Evolutionary conservation across 2,888 invertebrate species (phyloP).

Genomic region (Epsilonema sp.): DNA sequence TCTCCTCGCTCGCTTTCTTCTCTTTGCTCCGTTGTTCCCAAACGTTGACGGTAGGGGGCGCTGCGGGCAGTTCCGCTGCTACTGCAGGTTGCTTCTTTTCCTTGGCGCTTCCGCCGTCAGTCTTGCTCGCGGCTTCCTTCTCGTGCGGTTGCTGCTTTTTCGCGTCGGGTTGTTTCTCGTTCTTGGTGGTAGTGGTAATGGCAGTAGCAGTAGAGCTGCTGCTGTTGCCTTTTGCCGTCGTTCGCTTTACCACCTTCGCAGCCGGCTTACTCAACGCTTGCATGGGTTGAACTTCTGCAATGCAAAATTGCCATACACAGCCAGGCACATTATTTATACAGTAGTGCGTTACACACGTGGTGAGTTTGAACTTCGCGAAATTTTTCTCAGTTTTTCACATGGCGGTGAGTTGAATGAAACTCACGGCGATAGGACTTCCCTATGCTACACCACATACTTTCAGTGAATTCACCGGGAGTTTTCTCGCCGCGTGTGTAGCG

Average conservation of each 20-base stretch:
- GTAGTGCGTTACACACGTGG: too few species aligned
- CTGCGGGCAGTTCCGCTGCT: background rate
- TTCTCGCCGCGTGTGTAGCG: too few species aligned
- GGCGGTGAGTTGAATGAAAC: too few species aligned
- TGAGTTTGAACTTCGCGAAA: too few species aligned
- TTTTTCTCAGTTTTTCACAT: too few species aligned
- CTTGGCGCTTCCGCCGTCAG: too few species aligned
- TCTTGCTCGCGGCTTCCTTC: background rate
- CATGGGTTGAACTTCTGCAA: background rate
- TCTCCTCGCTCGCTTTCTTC: slow-evolving; percentile 15
- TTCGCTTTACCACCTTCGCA: background rate
- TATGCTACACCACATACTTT: too few species aligned
- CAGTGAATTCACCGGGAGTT: too few species aligned
- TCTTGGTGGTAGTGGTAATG: background rate
- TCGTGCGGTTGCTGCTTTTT: background rate
- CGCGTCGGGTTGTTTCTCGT: background rate
- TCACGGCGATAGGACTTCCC: too few species aligned
- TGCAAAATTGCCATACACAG: too few species aligned
- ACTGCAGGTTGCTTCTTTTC: slow-evolving; percentile 1
- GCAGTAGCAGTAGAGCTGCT: background rate
- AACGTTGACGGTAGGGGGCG: slow-evolving; percentile 16
- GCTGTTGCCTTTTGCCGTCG: too few species aligned
- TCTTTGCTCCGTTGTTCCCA: slow-evolving; percentile 25
- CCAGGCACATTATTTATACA: too few species aligned
- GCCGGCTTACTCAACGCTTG: slow-evolving; percentile 1